Evolutionary conservation across 2,797 vertebrate species (phyloP).

Genomic region (Calcarius lapponicus): DNA sequence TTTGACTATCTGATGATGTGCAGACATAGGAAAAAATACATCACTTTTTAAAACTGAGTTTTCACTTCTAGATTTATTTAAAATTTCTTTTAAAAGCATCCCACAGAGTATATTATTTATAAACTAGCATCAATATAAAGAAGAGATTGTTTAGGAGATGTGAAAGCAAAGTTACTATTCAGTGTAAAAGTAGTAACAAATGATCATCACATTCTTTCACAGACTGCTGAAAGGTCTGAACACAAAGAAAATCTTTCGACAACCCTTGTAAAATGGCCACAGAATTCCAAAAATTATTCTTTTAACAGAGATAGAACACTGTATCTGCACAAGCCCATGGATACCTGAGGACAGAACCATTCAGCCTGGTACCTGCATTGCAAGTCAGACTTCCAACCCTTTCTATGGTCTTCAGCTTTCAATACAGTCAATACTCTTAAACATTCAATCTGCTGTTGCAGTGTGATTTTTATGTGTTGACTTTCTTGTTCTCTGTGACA

Average conservation of each 20-base stretch:
- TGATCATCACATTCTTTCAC: background rate
- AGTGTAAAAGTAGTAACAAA: background rate
- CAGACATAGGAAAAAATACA: background rate
- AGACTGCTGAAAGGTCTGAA: background rate
- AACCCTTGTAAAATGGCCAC: background rate
- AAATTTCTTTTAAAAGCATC: background rate
- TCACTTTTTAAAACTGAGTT: background rate
- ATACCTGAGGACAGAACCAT: background rate
- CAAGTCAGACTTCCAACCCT: background rate
- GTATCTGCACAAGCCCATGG: background rate
- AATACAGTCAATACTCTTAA: background rate
- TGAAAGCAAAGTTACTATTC: background rate
- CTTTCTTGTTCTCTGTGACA: slow-evolving; percentile 2
- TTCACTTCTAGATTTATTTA: background rate
- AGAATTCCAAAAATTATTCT: background rate
- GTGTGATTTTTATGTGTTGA: background rate
- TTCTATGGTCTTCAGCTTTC: background rate
- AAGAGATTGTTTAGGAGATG: background rate
- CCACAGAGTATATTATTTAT: background rate
- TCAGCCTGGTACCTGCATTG: background rate
- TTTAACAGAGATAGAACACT: background rate
- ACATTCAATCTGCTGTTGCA: background rate
- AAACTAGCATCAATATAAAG: background rate
- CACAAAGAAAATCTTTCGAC: background rate
- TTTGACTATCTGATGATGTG: background rate